Conservation (phyloP, 2,797 vertebrate genomes). For the Taenioides sp. region DNA sequence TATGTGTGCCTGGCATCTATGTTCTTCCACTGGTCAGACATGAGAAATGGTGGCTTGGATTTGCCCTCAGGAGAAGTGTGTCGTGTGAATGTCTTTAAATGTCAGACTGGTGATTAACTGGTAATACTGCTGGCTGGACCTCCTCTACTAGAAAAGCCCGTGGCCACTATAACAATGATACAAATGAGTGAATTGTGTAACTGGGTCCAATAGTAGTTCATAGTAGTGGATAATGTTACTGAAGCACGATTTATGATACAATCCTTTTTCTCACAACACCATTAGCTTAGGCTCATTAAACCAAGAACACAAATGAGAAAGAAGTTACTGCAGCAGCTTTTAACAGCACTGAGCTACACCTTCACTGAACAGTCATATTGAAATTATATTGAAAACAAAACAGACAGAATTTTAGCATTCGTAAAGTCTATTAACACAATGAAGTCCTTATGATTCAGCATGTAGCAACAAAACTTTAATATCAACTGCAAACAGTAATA, state of each 20-base stretch:
- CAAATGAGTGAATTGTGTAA: background rate
- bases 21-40: background rate
- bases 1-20: background rate
- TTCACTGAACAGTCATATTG: background rate
- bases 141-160: background rate
- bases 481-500: background rate
- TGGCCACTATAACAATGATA: background rate
- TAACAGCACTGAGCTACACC: constrained; percentile 11
- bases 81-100: background rate
- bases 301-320: constrained; percentile 12
- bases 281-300: constrained; percentile 11
- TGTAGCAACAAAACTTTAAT: background rate
- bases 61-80: background rate
- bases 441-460: background rate
- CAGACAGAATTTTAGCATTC: background rate
- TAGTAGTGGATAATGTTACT: background rate
- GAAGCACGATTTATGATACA: constrained; percentile 6
- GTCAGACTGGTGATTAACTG: constrained; percentile 6
- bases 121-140: background rate
- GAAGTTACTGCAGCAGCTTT: constrained; percentile 1
- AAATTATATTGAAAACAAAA: background rate
- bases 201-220: background rate
- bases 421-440: background rate
- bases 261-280: constrained; percentile 2
- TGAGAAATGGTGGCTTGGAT: background rate